Conservation (phyloP, 2,888 invertebrate genomes). For the Odontomyia ornata region DNA sequence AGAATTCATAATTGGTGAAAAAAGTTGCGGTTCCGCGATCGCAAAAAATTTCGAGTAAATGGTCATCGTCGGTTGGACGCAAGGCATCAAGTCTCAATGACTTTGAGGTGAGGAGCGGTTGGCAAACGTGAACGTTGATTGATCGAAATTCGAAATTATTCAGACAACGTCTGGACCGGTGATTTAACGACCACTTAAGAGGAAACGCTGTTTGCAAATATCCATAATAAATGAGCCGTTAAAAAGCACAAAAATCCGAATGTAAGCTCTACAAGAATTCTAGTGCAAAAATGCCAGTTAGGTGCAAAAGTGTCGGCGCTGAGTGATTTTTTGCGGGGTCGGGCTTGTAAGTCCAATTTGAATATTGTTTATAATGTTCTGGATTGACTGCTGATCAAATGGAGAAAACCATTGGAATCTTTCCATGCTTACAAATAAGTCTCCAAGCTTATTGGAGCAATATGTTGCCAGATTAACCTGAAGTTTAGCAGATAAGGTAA, state of each 20-base stretch:
- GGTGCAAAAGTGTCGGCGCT: conserved; percentile 19
- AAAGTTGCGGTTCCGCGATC: conserved; percentile 13
- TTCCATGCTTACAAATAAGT: too few species aligned
- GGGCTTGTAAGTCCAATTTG: not conserved
- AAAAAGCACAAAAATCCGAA: conserved; percentile 20
- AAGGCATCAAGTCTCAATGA: not conserved
- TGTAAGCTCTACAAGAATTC: not conserved
- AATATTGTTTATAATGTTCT: conserved; percentile 5
- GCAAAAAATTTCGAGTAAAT: conserved; percentile 3
- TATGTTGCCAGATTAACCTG: too few species aligned
- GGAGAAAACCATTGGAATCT: too few species aligned
- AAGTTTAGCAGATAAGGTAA: too few species aligned
- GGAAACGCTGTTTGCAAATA: conserved; percentile 40
- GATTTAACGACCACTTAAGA: conserved; percentile 43
- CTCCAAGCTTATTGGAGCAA: too few species aligned
- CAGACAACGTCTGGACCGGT: conserved; percentile 41
- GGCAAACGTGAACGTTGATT: conserved; percentile 23
- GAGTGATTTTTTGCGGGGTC: not conserved
- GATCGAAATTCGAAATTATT: conserved; percentile 42
- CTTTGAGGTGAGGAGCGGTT: conserved; percentile 1
- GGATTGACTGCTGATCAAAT: too few species aligned
- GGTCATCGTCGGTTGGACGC: conserved; percentile 20
- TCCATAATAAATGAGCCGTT: conserved; percentile 16
- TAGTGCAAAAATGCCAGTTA: conserved; percentile 35
- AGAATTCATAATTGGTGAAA: conserved; percentile 34